phyloP scores from a whole-genome alignment of 1,140 invertebrate species.

The Pseudomyrmex pallidus region DNA sequence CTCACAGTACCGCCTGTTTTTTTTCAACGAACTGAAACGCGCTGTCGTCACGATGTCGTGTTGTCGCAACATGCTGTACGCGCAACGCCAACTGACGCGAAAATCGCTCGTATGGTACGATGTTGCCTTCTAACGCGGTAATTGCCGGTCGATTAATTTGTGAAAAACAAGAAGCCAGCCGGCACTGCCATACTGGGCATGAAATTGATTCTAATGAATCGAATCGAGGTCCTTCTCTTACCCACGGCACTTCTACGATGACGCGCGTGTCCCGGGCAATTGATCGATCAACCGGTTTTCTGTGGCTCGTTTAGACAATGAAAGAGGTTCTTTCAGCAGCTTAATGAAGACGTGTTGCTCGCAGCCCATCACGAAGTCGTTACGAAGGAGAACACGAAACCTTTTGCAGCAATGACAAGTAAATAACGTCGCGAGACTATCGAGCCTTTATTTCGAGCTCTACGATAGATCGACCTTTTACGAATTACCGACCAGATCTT shows the following conservation, averaged over 20 bases:
- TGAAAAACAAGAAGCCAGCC: constrained; percentile 70
- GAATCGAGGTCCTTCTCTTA: constrained; percentile 31
- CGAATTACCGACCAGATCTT: constrained; percentile 41
- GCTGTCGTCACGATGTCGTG: constrained; percentile 59
- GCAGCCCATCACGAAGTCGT: constrained; percentile 43
- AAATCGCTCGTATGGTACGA: constrained; percentile 62
- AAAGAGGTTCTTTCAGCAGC: constrained; percentile 43
- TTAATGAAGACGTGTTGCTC: constrained; percentile 63
- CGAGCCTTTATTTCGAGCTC: constrained; percentile 42
- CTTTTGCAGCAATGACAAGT: constrained; percentile 60
- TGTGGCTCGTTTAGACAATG: constrained; percentile 46
- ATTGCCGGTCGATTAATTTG: constrained; percentile 81
- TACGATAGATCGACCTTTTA: constrained; percentile 33
- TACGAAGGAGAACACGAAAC: constrained; percentile 50
- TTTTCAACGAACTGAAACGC: constrained; percentile 56
- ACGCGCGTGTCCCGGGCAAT: constrained; percentile 52
- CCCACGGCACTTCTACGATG: constrained; percentile 46
- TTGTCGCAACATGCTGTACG: constrained; percentile 67
- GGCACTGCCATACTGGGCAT: constrained; percentile 69
- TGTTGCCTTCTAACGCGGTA: constrained; percentile 74
- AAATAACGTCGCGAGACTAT: constrained; percentile 42
- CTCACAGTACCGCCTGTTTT: constrained; percentile 8
- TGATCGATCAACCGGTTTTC: constrained; percentile 67
- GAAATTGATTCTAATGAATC: constrained; percentile 75
- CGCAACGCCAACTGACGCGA: constrained; percentile 78